Evolutionary conservation across 1,140 invertebrate species (phyloP), one percentile per base, ranked within the genome.

Genomic region (Eriocheir sinensis): DNA sequence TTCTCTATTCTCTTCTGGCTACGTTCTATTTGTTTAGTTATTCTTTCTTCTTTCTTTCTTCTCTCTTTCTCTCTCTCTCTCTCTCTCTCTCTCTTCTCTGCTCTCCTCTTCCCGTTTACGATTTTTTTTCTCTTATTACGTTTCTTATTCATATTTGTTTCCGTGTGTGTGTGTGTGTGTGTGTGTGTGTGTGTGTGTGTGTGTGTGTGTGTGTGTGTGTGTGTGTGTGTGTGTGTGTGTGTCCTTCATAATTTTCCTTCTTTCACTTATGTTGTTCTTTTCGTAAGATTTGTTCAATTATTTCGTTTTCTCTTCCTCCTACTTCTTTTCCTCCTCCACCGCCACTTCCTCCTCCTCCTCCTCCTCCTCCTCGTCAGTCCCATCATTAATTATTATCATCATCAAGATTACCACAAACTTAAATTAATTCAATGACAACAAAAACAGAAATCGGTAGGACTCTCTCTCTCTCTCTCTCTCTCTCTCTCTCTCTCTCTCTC

Each of bases 391-490:
- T n/a, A n/a, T n/a, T n/a, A n/a, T n/a, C n/a, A n/a, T n/a, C n/a
- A n/a, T n/a, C n/a, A n/a, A n/a, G n/a, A n/a, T n/a, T n/a, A n/a
- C n/a, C n/a, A n/a, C n/a, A n/a, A n/a, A n/a, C n/a, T n/a, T n/a
- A n/a, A n/a, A n/a, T n/a, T n/a, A n/a, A n/a, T n/a, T n/a, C n/a
- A n/a, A n/a, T n/a, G n/a, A n/a, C n/a, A n/a, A n/a, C n/a, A n/a
- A n/a, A n/a, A n/a, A n/a, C n/a, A n/a, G n/a, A n/a, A n/a, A n/a
- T n/a, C n/a, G n/a, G n/a, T n/a, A n/a, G n/a, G n/a, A n/a, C n/a
- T n/a, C n/a, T n/a, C n/a, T n/a, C n/a, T n/a, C n/a, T 72, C 53
- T 72, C 53, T 72, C 53, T 72, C 53, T 72, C 53, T 72, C 53
- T 72, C 53, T 72, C 53, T 72, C 53, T 72, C 53, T 72, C 53